A percentile compares a stretch with the other conserved stretches of the same genome.
phyloP scores from a whole-genome alignment of 2,888 invertebrate genomes.

The Drosophila subsilvestris region DNA sequence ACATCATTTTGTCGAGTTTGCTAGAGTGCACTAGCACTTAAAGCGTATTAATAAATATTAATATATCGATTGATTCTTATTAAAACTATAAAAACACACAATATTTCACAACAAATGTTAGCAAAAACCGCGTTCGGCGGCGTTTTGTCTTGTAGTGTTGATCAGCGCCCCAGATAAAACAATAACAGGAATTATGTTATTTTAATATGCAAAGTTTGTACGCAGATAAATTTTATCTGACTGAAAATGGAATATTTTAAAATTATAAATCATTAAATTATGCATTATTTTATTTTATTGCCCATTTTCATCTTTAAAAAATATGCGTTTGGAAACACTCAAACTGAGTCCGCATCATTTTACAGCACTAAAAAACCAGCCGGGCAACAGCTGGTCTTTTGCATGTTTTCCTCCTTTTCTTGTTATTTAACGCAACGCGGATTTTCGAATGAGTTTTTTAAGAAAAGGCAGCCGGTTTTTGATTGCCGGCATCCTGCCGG shows the following conservation, averaged over 20 bases:
- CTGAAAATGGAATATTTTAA: not conserved
- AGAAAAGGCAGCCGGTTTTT: constrained; percentile 63
- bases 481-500: constrained; percentile 74
- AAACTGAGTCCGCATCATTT: not conserved
- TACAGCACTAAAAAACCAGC: constrained; percentile 16
- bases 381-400: constrained; percentile 57
- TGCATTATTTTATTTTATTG: not conserved
- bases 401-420: constrained; percentile 24
- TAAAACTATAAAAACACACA: not conserved
- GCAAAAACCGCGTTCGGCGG: constrained; percentile 50
- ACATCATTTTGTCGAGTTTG: constrained; percentile 73
- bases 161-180: not conserved
- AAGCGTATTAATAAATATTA: constrained; percentile 1
- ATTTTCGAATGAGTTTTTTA: constrained; percentile 65
- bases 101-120: constrained; percentile 45
- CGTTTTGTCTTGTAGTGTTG: constrained; percentile 38
- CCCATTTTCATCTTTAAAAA: not conserved
- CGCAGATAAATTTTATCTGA: not conserved
- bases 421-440: constrained; percentile 58
- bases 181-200: not conserved
- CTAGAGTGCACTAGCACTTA: constrained; percentile 43
- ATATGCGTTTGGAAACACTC: not conserved
- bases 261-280: not conserved
- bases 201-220: not conserved
- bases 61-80: not conserved